phyloP scores from a whole-genome alignment of 92 coral and sea anemone species.

The Pocillopora grandis region DNA sequence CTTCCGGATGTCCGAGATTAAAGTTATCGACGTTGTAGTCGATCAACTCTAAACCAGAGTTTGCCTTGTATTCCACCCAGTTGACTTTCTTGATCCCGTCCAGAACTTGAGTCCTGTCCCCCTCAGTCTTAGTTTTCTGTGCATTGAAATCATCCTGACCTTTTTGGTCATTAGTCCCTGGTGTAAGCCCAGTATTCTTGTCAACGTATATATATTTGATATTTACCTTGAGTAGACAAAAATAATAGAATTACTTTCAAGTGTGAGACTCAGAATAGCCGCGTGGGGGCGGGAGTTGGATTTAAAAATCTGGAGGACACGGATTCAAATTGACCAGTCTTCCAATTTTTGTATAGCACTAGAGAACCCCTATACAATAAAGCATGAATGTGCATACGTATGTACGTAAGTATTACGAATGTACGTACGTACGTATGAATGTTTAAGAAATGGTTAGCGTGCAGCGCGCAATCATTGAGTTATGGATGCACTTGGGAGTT shows the following conservation, averaged over 20 bases:
- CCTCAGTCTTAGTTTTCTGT: constrained; percentile 10
- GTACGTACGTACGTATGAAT: no score
- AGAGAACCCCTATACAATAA: no score
- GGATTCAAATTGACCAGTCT: no score
- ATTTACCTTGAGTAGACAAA: constrained; percentile 44
- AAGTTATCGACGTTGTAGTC: constrained; percentile 34
- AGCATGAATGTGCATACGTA: no score
- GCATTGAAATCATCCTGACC: constrained; percentile 49
- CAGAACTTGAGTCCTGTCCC: constrained; percentile 12
- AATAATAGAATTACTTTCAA: background rate
- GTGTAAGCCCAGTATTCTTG: constrained; percentile 34
- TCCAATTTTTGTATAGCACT: no score
- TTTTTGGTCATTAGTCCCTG: constrained; percentile 61
- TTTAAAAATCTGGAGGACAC: no score
- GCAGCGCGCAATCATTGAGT: no score
- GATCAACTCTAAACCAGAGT: constrained; percentile 53
- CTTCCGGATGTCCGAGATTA: constrained; percentile 66
- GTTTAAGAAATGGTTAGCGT: no score
- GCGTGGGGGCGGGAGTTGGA: no score
- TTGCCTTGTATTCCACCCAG: constrained; percentile 58
- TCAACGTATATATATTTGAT: constrained; percentile 51
- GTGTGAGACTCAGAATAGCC: no score
- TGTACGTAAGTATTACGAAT: no score
- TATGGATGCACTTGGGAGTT: no score
- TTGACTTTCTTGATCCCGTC: constrained; percentile 9